Conservation (phyloP, 2,113 vertebrate species). For the Probosciger aterrimus region DNA sequence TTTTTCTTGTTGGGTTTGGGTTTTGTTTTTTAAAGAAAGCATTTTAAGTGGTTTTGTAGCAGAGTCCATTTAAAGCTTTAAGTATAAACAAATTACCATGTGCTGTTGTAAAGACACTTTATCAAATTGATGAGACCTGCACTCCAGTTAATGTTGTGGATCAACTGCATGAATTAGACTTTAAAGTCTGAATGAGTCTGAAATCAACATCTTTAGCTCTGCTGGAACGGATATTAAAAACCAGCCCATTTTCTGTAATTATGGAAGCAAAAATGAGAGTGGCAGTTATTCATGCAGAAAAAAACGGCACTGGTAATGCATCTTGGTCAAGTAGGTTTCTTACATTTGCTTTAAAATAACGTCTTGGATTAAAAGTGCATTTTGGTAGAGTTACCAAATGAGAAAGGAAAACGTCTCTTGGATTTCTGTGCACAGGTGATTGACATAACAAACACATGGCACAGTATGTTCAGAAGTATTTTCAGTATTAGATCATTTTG, state of each 20-base stretch:
- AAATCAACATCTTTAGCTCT: constrained; percentile 23
- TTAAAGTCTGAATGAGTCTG: constrained; percentile 27
- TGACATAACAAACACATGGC: not conserved
- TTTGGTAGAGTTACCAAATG: not conserved
- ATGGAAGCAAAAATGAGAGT: constrained; percentile 6
- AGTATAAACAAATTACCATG: constrained; percentile 65
- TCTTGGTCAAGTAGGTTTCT: not conserved
- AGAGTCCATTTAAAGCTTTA: constrained; percentile 63
- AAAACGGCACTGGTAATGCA: not conserved
- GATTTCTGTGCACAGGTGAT: not conserved
- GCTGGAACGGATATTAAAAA: constrained; percentile 18
- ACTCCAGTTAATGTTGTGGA: constrained; percentile 19
- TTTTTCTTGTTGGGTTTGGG: constrained; percentile 18
- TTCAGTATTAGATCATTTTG: not conserved
- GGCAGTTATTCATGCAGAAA: not conserved
- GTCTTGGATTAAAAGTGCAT: not conserved
- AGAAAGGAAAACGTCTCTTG: not conserved
- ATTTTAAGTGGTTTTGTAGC: constrained; percentile 63
- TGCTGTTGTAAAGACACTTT: constrained; percentile 57
- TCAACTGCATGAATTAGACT: not conserved
- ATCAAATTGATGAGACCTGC: constrained; percentile 43
- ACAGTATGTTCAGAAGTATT: not conserved
- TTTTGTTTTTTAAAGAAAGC: constrained; percentile 28
- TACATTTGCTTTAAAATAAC: not conserved
- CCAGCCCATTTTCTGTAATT: constrained; percentile 5